Base-by-base conservation (phyloP, 2,888 invertebrate genomes). In the Euplagia quadripunctaria region DNA sequence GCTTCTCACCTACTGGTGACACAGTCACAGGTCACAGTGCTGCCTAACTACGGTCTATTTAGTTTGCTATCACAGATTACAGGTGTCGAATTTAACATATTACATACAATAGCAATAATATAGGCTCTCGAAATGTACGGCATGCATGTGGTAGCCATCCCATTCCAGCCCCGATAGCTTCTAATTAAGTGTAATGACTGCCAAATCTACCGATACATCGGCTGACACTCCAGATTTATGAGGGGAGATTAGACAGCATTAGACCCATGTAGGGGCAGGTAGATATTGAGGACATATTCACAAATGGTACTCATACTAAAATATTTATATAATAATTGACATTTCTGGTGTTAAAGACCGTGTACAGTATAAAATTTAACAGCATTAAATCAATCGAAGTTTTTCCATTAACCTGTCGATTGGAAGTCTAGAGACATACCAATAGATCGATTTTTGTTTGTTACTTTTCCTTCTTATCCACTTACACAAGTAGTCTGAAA, bases 141-240 rank as follows among this genome's bases (percentile, higher is more conserved):
- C 58, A 61, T 58, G 46, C 49, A 41, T 11, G 58, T 46, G 66
- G 49, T 58, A 66, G 52, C 51, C 31, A 58, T 51, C 11, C 71
- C 49, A 71, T 66, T 58, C 46, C 14, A 17, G 41, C 41, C 41
- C 41, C 11, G 49, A 58, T 58, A 49, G 64, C 16, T 31, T 66
- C 71, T 66, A 71, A 71, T 71, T 71, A 66, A 58, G 58, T 66
- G 66, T 66, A 64, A 70, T 70, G 12, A 31, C 71, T 52, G 55
- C 70, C 66, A 71, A 65, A 70, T 70, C 63, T 49, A 64, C 63
- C 65, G 71, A 66, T 71, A 66, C 71, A 66, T 66, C 6, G 61
- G n/a, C 55, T 58, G 46, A 58, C 66, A 66, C 9, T n/a, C 16
- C 43, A 58, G 41, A 46, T 52, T 71, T 71, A 71, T 58, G 41